Percentiles rank a stretch among this genome's conserved stretches.
Evolutionary conservation across 2,797 vertebrate genomes (phyloP).

Genomic region (Propithecus perrieri): DNA sequence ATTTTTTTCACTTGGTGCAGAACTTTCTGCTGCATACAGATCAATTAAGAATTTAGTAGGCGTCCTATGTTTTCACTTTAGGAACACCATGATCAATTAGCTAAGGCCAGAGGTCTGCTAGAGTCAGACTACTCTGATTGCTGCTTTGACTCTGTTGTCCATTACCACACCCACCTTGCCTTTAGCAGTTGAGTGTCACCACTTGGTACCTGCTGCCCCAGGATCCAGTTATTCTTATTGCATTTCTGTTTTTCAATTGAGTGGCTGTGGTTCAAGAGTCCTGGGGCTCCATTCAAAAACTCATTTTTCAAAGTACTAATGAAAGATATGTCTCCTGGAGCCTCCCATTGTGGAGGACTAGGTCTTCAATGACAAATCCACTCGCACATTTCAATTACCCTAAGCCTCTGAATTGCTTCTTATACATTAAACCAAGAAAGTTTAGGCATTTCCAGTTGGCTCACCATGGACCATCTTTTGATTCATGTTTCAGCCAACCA

Average conservation of each 20-base stretch:
- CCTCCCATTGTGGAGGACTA: background rate
- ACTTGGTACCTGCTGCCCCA: background rate
- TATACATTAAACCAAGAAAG: background rate
- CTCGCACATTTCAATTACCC: background rate
- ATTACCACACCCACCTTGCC: background rate
- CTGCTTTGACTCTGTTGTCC: background rate
- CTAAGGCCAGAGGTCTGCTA: background rate
- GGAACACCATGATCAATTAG: background rate
- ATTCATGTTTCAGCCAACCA: background rate
- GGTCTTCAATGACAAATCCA: background rate
- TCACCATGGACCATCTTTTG: background rate
- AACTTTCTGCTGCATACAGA: background rate
- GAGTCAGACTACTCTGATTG: background rate
- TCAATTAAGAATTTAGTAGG: background rate
- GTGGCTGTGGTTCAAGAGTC: background rate
- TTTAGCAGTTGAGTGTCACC: background rate
- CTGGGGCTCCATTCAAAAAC: background rate
- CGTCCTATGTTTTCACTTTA: background rate
- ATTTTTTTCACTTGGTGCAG: background rate
- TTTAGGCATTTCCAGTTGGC: background rate
- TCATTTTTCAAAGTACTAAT: background rate
- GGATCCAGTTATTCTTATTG: background rate
- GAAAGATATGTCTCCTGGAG: background rate
- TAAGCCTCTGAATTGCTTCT: background rate
- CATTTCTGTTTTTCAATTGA: background rate